Percentiles rank a stretch among this genome's conserved stretches.
phyloP scores from a whole-genome alignment of 2,113 vertebrate species.

The Lonchura striata region DNA sequence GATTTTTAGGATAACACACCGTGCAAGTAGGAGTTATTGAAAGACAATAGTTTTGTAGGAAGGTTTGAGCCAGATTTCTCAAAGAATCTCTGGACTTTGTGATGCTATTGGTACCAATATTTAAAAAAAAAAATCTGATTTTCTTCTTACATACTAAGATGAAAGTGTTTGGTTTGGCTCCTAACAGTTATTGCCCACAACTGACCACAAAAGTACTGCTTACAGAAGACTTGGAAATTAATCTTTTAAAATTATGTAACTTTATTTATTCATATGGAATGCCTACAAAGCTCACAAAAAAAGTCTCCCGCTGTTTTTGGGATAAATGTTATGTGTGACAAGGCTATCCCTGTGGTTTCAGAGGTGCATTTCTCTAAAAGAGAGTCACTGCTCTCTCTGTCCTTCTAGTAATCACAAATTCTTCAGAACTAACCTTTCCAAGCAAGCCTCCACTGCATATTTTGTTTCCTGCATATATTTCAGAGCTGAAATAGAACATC shows the following conservation, averaged over 20 bases:
- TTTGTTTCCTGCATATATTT: constrained; percentile 69
- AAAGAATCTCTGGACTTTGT: not conserved
- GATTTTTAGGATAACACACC: not conserved
- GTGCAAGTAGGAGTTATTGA: not conserved
- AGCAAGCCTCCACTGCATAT: constrained; percentile 43
- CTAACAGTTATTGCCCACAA: not conserved
- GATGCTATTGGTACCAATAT: not conserved
- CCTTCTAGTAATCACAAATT: constrained; percentile 39
- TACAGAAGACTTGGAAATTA: not conserved
- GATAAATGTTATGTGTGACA: not conserved
- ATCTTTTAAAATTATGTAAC: not conserved
- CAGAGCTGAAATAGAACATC: constrained; percentile 68
- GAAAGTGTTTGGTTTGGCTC: not conserved
- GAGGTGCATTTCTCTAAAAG: not conserved
- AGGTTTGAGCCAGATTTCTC: not conserved
- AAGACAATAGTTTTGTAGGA: not conserved
- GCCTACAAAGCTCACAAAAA: not conserved
- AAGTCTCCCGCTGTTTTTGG: not conserved
- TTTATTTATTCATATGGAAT: not conserved
- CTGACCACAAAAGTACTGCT: not conserved
- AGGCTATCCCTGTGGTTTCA: constrained; percentile 1
- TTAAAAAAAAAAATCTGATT: not conserved
- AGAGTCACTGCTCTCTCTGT: not conserved
- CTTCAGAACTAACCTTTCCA: constrained; percentile 70
- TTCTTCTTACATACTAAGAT: not conserved